Evolutionary conservation across 1,140 invertebrate genomes (phyloP).

Genomic region (Aleiodes sp.): DNA sequence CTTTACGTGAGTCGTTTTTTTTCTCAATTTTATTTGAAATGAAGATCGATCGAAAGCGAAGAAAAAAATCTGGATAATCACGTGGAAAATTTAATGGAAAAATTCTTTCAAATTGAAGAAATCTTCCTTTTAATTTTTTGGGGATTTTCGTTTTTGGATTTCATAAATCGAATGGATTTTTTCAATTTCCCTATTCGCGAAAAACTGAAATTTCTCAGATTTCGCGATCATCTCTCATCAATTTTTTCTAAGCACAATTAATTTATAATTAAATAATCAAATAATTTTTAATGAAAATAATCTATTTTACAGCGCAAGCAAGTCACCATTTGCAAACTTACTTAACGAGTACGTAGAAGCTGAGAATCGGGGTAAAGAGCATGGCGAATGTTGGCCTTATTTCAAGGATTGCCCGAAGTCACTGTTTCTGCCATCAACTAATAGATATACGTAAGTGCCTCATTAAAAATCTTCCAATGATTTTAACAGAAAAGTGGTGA

Average conservation of each 20-base stretch:
- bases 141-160: no score
- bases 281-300: no score
- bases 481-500: no score
- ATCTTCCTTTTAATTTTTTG: no score
- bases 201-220: no score
- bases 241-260: no score
- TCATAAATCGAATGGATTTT: not conserved
- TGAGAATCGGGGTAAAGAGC: constrained; percentile 76
- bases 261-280: no score
- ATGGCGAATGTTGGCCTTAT: constrained; percentile 86
- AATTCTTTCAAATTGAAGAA: no score
- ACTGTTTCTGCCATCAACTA: constrained; percentile 73
- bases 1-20: constrained; percentile 73
- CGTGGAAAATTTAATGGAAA: no score
- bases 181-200: constrained; percentile 23
- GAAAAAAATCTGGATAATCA: no score
- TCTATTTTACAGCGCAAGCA: constrained; percentile 76
- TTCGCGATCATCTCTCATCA: no score
- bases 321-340: constrained; percentile 78
- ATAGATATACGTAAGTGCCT: constrained; percentile 73
- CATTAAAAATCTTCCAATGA: not conserved
- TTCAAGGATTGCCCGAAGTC: constrained; percentile 85
- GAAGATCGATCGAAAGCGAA: no score
- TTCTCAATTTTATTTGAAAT: constrained; percentile 8
- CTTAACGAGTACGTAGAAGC: constrained; percentile 81